phyloP scores from a whole-genome alignment of 2,797 vertebrate genomes.

The Pristis pectinata region DNA sequence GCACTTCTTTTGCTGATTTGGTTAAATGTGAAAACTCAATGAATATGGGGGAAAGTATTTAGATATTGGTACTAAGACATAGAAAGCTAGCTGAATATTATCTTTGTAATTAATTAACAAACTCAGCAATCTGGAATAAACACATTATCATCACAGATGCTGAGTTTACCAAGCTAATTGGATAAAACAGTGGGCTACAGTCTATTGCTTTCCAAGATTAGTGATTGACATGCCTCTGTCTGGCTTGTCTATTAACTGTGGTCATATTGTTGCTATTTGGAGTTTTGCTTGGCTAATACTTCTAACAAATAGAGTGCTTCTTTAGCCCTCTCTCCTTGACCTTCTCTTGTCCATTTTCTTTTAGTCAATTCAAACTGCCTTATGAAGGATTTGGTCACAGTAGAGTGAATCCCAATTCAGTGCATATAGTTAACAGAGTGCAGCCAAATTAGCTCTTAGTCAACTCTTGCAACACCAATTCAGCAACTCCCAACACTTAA shows the following conservation, averaged over 20 bases:
- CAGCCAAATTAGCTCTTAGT: slow-evolving; percentile 34
- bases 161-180: slow-evolving; percentile 76
- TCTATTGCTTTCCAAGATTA: slow-evolving; percentile 84
- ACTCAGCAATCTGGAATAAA: slow-evolving; percentile 65
- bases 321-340: slow-evolving; percentile 95
- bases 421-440: slow-evolving; percentile 32
- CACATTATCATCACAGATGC: slow-evolving; percentile 71
- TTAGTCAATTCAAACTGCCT: slow-evolving; percentile 91
- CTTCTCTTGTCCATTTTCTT: slow-evolving; percentile 98
- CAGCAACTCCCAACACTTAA: slow-evolving; percentile 12
- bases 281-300: slow-evolving; percentile 94
- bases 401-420: slow-evolving; percentile 33
- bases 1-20: neutral
- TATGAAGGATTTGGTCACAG: slow-evolving; percentile 67
- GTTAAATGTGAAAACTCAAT: neutral
- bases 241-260: slow-evolving; percentile 99
- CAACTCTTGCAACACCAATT: slow-evolving; percentile 23
- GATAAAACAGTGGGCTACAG: slow-evolving; percentile 72
- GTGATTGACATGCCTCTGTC: slow-evolving; percentile 99
- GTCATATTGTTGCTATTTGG: slow-evolving; percentile 94
- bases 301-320: slow-evolving; percentile 96
- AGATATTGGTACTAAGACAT: neutral
- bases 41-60: neutral
- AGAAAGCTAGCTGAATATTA: slow-evolving; percentile 3
- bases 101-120: slow-evolving; percentile 37